Evolutionary conservation across 2,888 invertebrate species (phyloP), one percentile per base, ranked within the genome.

Genomic region (Pachliopta kotzebuea): DNA sequence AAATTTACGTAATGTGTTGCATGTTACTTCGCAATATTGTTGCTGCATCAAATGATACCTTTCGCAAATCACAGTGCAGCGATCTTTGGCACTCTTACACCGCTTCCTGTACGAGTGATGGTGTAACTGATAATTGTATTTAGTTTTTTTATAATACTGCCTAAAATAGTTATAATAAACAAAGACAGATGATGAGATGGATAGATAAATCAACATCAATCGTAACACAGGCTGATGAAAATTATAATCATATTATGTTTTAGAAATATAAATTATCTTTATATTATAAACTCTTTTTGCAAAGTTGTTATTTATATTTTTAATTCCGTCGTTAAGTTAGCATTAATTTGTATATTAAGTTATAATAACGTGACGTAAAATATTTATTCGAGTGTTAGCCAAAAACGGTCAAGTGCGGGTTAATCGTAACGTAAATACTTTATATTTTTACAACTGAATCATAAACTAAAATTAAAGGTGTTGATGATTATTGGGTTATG

Each of bases 351-450:
- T 60, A 14, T 18, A 37, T 23, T 37, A 37, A 53, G 37, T 50
- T 53, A 55, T 49, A 18, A 37, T 37, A 24, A 8, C 18, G 26
- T 63, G 57, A 63, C 57, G 57, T 52, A 53, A 63, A 53, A 29
- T 42, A 20, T 62, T 42, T 14, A 37, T 31, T 17, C 56, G n/a
- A 24, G 21, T 57, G 42, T 42, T 52, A 50, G 23, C 52, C 8
- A 53, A 63, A 63, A 53, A 57, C 57, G 62, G 62, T 63, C 57
- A 63, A 63, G 62, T 57, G 62, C 62, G 57, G 62, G 57, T 63
- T 53, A 63, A 53, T 31, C 11, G 0, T 11, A 14, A 37, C 14
- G 14, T 37, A 14, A 37, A 37, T 37, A 37, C 14, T 37, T 37
- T 14, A 11, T 14, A 14, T 37, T 37, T 14, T 11, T 37, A 14